Conservation (phyloP, 2,888 invertebrate genomes). For the Acrobasis suavella region DNA sequence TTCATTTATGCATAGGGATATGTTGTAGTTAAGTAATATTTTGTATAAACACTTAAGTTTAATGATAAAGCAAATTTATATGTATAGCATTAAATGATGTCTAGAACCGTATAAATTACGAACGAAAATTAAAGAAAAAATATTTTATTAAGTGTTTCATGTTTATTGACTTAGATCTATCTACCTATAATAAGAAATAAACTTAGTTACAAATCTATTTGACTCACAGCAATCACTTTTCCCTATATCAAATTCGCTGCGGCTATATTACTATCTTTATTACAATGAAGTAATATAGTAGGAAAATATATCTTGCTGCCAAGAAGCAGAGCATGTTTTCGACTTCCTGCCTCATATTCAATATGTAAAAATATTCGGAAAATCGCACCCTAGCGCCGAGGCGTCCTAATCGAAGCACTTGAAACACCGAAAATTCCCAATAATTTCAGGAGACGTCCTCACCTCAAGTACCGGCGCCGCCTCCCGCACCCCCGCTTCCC, state of each 20-base stretch:
- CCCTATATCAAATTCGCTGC: not conserved
- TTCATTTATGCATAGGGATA: no score
- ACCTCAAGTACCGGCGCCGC: conserved; percentile 78
- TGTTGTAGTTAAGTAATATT: no score
- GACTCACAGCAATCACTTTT: not conserved
- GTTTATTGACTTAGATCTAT: no score
- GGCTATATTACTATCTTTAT: not conserved
- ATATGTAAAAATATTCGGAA: conserved; percentile 26
- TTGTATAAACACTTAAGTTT: no score
- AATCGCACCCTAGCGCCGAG: conserved; percentile 20
- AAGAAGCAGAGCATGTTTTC: not conserved
- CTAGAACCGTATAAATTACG: no score
- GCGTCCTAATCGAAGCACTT: conserved; percentile 28
- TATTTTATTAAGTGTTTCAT: no score
- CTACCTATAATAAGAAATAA: not conserved
- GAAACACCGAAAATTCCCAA: conserved; percentile 36
- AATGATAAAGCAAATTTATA: no score
- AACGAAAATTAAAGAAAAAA: no score
- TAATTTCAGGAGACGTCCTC: conserved; percentile 71
- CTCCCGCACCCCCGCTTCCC: conserved; percentile 71
- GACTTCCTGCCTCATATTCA: conserved; percentile 14
- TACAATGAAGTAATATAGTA: no score
- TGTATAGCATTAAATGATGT: no score
- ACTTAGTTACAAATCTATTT: conserved; percentile 1
- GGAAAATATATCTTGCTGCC: conserved; percentile 10